Percentiles rank a stretch among this genome's conserved stretches.
Conservation (phyloP, 2,797 vertebrate species). For the Streptopelia turtur region DNA sequence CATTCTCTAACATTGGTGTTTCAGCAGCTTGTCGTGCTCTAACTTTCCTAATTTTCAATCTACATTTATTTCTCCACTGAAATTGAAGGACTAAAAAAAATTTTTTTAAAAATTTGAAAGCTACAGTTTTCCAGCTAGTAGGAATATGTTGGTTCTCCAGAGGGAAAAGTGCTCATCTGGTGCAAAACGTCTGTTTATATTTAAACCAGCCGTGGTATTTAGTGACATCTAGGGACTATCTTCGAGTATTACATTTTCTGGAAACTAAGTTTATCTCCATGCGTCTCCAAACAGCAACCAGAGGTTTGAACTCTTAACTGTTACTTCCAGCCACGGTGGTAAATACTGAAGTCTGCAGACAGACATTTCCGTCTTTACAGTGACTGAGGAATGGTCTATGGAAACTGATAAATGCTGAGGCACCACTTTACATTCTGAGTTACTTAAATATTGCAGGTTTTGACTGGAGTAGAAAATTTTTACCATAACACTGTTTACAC, state of each 20-base stretch:
- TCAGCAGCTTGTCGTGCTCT: not conserved
- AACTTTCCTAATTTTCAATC: not conserved
- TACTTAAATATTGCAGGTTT: not conserved
- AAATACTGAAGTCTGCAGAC: not conserved
- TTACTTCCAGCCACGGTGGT: accelerated
- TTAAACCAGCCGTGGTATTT: constrained; percentile 44
- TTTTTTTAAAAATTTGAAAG: not conserved
- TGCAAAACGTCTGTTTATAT: not conserved
- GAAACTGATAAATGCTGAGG: not conserved
- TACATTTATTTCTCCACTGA: not conserved
- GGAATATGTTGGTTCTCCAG: not conserved
- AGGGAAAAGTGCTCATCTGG: not conserved
- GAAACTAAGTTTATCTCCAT: accelerated
- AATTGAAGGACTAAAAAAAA: not conserved
- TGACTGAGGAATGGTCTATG: not conserved
- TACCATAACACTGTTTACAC: not conserved
- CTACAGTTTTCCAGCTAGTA: not conserved
- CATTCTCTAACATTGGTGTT: accelerated
- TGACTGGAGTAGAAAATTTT: not conserved
- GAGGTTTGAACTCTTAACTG: not conserved
- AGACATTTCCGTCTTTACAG: not conserved
- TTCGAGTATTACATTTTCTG: constrained; percentile 24
- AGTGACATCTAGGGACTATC: constrained; percentile 75
- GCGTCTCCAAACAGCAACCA: not conserved
- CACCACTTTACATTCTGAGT: not conserved